Evolutionary conservation across 1,140 invertebrate species (phyloP), one percentile per base, ranked within the genome.

Genomic region (Trichoplusia ni): DNA sequence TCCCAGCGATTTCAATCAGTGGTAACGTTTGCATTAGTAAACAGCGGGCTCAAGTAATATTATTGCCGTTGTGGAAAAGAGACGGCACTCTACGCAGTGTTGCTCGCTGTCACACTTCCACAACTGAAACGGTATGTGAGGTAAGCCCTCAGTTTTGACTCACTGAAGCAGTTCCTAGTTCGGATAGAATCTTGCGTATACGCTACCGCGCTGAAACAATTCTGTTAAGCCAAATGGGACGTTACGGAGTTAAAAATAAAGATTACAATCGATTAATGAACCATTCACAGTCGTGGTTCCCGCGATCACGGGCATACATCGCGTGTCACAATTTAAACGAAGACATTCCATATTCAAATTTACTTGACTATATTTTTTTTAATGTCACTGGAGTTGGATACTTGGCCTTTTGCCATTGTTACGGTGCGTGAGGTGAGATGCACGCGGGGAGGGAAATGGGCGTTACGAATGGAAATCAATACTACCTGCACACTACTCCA

Each of bases 401-500:
- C 68, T 84, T 89, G 86, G 84, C 86, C 71, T 77, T 73, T 69
- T 82, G 86, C 86, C 86, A 87, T 89, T 77, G 75, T 67, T 58
- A 62, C 64, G 64, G 69, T 89, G 85, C 85, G 84, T 89, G 83
- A 86, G 83, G 76, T 81, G 84, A 79, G 78, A 81, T 86, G 75
- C 79, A 80, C 62, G 75, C 71, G 73, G 76, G 64, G 78, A 69
- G 82, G 79, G 77, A 81, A 62, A 23, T 67, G 74, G 84, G 76
- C 76, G 82, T 79, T 78, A 76, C 85, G 68, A 86, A 87, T 89
- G 86, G 89, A 90, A 91, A 91, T 91, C 89, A 90, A 91, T 91
- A 91, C 88, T 89, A 90, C 91, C 88, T 91, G 90, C 90, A 91
- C 84, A 84, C 81, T 86, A 87, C 84, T 86, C 77, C 74, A 82